A percentile compares a stretch with the other conserved stretches of the same genome.
Evolutionary conservation across 1,140 invertebrate species (phyloP).

Genomic region (Eciton burchellii): DNA sequence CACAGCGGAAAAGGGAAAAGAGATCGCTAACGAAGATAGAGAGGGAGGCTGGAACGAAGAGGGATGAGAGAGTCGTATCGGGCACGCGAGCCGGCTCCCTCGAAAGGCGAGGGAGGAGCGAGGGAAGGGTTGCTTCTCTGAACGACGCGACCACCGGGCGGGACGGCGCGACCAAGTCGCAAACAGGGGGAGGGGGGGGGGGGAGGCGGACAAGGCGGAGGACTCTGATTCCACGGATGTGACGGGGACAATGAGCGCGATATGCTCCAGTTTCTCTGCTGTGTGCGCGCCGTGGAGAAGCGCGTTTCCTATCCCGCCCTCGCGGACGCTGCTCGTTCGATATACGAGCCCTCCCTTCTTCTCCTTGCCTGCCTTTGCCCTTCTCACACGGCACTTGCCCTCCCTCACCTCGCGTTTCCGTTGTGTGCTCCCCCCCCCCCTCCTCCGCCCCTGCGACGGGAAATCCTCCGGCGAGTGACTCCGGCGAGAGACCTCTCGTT

Average conservation of each 20-base stretch:
- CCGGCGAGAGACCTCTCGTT: conserved; percentile 4
- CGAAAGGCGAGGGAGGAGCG: conserved; percentile 10
- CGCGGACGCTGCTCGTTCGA: not conserved
- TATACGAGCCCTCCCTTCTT: not conserved
- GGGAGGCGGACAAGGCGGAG: not conserved
- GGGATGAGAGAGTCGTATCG: conserved; percentile 6
- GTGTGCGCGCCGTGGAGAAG: conserved; percentile 6
- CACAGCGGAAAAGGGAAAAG: not conserved
- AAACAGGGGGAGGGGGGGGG: not conserved
- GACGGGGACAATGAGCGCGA: conserved; percentile 64
- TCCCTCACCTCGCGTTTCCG: not conserved
- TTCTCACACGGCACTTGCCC: not conserved
- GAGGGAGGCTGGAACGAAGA: no score
- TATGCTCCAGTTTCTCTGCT: conserved; percentile 58
- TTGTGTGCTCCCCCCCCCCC: no score
- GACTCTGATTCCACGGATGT: conserved; percentile 51
- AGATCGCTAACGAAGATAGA: not conserved
- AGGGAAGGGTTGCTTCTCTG: no score
- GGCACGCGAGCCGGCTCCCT: not conserved
- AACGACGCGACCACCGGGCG: not conserved
- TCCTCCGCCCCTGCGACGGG: not conserved
- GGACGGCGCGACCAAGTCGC: not conserved
- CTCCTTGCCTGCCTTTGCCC: not conserved
- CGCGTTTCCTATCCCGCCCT: conserved; percentile 9
- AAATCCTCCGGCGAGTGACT: conserved; percentile 14